A percentile compares a stretch with the other conserved stretches of the same genome.
These are phyloP conservation scores for Pteromalus puparum DNA, from an alignment of 1,140 invertebrate species.

Conservation along the genomic window DNA sequence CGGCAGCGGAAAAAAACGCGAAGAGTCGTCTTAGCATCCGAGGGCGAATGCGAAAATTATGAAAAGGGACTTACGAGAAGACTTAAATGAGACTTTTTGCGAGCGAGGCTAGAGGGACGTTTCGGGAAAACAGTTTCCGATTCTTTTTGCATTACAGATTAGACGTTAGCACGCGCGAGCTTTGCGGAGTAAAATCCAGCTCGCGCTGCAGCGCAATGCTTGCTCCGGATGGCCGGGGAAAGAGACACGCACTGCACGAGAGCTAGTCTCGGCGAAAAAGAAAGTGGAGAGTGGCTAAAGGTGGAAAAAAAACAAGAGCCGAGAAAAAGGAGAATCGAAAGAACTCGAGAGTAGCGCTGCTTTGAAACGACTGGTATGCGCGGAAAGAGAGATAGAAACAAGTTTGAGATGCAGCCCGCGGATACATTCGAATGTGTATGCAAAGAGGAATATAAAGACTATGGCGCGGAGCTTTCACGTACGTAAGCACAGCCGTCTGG, in stretches of 20 bases:
- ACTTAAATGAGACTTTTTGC: constrained; percentile 11
- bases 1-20: neutral
- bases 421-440: constrained; percentile 64
- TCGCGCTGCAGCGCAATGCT: too few species aligned
- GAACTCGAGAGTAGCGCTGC: constrained; percentile 32
- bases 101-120: neutral
- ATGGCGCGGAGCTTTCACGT: constrained; percentile 46
- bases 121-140: constrained; percentile 42
- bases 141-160: constrained; percentile 56
- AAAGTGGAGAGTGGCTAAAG: constrained; percentile 42
- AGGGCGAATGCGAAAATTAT: constrained; percentile 41
- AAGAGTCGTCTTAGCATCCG: constrained; percentile 39
- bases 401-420: constrained; percentile 63
- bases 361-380: constrained; percentile 48
- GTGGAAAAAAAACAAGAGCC: constrained; percentile 39
- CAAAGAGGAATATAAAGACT: constrained; percentile 63
- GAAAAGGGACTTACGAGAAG: constrained; percentile 17
- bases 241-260: neutral
- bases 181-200: neutral
- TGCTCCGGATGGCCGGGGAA: neutral
- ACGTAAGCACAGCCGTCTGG: neutral
- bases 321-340: constrained; percentile 31
- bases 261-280: constrained; percentile 34
- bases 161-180: constrained; percentile 42
- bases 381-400: constrained; percentile 48